These are phyloP conservation scores for Nomada goodeniana DNA, from an alignment of 2,888 invertebrate species.

Conservation along the genomic window DNA sequence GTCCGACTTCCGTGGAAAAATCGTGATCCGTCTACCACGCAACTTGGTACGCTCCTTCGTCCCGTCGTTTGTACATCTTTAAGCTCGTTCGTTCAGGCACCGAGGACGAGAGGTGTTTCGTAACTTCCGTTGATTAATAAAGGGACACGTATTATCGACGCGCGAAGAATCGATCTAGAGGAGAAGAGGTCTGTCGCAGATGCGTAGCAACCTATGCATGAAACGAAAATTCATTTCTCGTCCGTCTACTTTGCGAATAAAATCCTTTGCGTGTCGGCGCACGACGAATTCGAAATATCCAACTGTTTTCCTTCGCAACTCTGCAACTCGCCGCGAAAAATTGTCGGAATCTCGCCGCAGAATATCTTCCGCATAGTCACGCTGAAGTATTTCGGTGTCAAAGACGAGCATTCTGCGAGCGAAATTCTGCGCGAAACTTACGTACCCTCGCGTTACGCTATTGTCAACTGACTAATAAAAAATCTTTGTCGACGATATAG, in stretches of 20 bases:
- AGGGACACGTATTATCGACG: not conserved
- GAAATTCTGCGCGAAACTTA: conserved; percentile 31
- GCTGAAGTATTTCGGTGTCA: not conserved
- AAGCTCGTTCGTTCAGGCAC: not conserved
- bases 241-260: too few species aligned
- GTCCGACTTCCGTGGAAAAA: conserved; percentile 6
- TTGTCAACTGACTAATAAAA: too few species aligned
- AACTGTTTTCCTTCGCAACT: not conserved
- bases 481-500: too few species aligned
- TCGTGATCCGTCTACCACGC: not conserved
- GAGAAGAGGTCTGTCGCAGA: not conserved
- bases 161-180: not conserved
- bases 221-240: too few species aligned
- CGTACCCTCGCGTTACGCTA: not conserved
- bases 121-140: conserved; percentile 14
- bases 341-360: conserved; percentile 28
- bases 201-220: too few species aligned
- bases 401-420: not conserved
- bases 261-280: not conserved
- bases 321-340: conserved; percentile 6
- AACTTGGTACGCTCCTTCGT: not conserved
- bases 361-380: not conserved
- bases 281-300: not conserved
- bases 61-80: conserved; percentile 13
- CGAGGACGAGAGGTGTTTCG: conserved; percentile 16